Percentiles rank a stretch among this genome's conserved stretches.
Conservation (phyloP, 2,888 invertebrate species). For the Diadegma fenestrale region DNA sequence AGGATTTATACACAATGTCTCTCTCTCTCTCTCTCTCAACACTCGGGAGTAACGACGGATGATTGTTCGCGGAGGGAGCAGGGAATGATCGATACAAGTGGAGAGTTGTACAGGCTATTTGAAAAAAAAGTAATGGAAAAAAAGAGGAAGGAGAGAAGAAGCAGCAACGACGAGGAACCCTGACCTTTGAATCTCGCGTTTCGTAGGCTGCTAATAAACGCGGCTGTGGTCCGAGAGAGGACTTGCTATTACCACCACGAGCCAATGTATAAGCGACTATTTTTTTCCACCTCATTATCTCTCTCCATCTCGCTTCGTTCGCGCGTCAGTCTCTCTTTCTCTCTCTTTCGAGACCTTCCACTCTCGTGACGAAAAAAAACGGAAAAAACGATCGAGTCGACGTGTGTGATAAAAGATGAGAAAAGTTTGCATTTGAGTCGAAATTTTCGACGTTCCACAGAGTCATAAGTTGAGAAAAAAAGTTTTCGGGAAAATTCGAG, state of each 20-base stretch:
- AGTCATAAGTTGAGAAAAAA: neutral
- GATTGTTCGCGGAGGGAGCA: neutral
- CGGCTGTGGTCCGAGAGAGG: slow-evolving; percentile 38
- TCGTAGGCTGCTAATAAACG: slow-evolving; percentile 31
- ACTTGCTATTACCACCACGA: slow-evolving; percentile 18
- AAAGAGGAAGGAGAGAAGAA: slow-evolving; percentile 13
- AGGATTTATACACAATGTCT: neutral
- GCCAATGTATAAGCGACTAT: slow-evolving; percentile 31
- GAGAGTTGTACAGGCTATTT: neutral
- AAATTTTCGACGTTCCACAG: too few species aligned
- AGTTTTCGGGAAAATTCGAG: neutral
- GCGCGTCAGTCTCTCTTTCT: slow-evolving; percentile 45
- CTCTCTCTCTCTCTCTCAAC: neutral
- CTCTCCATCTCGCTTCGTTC: slow-evolving; percentile 41
- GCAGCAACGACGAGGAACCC: slow-evolving; percentile 33
- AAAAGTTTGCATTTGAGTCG: neutral
- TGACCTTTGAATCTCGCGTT: slow-evolving; percentile 57
- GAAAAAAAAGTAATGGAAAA: neutral
- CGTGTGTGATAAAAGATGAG: neutral
- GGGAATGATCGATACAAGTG: slow-evolving; percentile 18
- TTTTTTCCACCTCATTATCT: slow-evolving; percentile 62
- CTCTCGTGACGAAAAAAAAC: slow-evolving; percentile 31
- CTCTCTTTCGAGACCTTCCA: slow-evolving; percentile 27
- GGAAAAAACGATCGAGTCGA: slow-evolving; percentile 6
- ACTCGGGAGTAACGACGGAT: neutral